Conservation (phyloP, 1,140 invertebrate species). For the Lucilia sericata region DNA sequence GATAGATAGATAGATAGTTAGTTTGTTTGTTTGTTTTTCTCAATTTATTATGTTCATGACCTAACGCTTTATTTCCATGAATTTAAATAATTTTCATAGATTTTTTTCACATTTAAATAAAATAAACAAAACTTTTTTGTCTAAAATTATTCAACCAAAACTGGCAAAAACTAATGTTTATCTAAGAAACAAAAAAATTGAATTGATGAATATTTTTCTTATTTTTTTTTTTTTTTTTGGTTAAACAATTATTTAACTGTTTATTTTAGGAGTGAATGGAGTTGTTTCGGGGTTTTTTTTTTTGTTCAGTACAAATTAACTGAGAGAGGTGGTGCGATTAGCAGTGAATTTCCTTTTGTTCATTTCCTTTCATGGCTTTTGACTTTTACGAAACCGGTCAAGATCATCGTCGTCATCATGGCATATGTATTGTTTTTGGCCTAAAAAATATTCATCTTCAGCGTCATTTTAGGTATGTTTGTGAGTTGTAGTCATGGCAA, state of each 20-base stretch:
- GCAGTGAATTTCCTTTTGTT: background rate
- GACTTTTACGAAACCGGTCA: slow-evolving; percentile 10
- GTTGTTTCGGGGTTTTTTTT: background rate
- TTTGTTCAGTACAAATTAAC: background rate
- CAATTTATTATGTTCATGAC: too few relatives aligned
- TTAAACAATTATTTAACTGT: background rate
- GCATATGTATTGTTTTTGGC: background rate
- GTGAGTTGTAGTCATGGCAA: background rate
- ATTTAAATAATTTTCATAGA: background rate
- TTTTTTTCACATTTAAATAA: too few relatives aligned
- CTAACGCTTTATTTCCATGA: background rate
- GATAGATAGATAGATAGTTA: too few relatives aligned
- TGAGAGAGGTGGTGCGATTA: background rate
- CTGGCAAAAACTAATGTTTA: background rate
- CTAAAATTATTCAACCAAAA: slow-evolving; percentile 17
- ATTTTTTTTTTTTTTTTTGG: background rate
- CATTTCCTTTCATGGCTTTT: slow-evolving; percentile 3
- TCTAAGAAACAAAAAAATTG: too few relatives aligned
- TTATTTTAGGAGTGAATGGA: background rate
- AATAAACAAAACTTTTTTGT: background rate
- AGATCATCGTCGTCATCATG: background rate
- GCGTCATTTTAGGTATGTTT: background rate
- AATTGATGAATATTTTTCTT: too few relatives aligned
- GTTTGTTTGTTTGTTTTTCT: too few relatives aligned
- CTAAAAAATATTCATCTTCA: background rate